Base-by-base conservation (phyloP, 64 coral and sea anemone genomes). In the Montipora sp. region DNA sequence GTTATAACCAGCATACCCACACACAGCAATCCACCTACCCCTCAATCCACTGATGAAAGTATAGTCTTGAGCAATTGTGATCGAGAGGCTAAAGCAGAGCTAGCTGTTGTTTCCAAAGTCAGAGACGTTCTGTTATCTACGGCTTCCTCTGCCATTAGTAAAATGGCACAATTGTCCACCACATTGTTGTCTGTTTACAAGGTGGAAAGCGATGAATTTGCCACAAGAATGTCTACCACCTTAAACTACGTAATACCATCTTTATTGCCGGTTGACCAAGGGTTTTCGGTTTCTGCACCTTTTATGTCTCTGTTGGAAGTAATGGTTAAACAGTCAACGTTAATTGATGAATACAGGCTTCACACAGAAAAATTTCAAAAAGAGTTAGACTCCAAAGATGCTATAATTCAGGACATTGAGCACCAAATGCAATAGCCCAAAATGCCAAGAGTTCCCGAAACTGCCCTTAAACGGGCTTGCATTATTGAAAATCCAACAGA, bases 171-270 rank as follows among this genome's bases (percentile, higher is more conserved):
- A 73, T 73, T 73, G 70, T 73, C 70, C 22, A 73, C 19, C 70
- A 73, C 70, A 24, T 73, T 73, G 70, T 73, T 73, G 70, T 73
- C 70, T 73, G 70, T 73, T 73, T 73, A 73, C 70, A 73, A 73
- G 70, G 70, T 24, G 70, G 70, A 73, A 73, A 73, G 70, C 22
- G 22, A 73, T 73, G 70, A 73, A 73, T 73, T 73, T 73, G 70
- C 70, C 70, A 73, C 70, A 73, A 73, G 22, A 73, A 73, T 73
- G 70, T 73, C 5, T 73, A 73, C 70, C 70, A 73, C 70, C 70
- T 73, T 73, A 73, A 73, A 73, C 70, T 73, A 73, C 70, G 70
- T 73, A 27, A 73, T 24, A 73, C 70, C 70, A 73, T 73, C 70
- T 73, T 73, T 73, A 73, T 73, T 73, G 70, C 70, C 70, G 22